phyloP scores from a whole-genome alignment of 1,140 invertebrate species.

The Pogonomyrmex barbatus region DNA sequence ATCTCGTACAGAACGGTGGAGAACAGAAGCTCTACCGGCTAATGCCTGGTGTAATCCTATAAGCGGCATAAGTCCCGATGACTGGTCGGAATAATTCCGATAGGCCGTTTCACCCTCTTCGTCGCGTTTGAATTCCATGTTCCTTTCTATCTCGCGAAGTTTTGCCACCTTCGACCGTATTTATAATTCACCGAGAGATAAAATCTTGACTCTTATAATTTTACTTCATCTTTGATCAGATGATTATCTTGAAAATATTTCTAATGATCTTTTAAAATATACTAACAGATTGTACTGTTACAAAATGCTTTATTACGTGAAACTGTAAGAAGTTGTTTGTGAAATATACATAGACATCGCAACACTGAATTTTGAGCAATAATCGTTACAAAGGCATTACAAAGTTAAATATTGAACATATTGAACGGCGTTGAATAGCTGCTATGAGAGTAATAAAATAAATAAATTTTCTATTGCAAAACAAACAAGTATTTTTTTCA shows the following conservation, averaged over 20 bases:
- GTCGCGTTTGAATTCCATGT: slow-evolving; percentile 30
- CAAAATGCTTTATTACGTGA: background rate
- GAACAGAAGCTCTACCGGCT: slow-evolving; percentile 79
- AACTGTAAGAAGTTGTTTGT: background rate
- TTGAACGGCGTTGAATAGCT: background rate
- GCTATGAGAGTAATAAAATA: background rate
- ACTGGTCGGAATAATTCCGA: slow-evolving; percentile 82
- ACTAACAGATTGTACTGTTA: background rate
- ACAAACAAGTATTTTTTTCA: background rate
- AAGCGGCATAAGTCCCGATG: slow-evolving; percentile 83
- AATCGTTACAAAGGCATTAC: background rate
- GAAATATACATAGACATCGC: background rate
- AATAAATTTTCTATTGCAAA: background rate
- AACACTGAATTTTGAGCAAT: background rate
- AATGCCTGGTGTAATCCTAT: slow-evolving; percentile 83
- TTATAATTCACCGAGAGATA: slow-evolving; percentile 34
- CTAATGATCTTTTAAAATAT: background rate
- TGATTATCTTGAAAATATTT: background rate
- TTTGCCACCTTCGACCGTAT: slow-evolving; percentile 9
- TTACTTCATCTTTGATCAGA: background rate
- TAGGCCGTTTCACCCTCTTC: slow-evolving; percentile 76
- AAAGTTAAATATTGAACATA: background rate
- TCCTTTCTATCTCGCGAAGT: slow-evolving; percentile 36
- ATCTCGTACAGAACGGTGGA: slow-evolving; percentile 76
- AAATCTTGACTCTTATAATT: background rate